Percentiles rank a stretch among this genome's conserved stretches.
Evolutionary conservation across 2,113 vertebrate genomes (phyloP).

Genomic region (Hippocampus barbouri): DNA sequence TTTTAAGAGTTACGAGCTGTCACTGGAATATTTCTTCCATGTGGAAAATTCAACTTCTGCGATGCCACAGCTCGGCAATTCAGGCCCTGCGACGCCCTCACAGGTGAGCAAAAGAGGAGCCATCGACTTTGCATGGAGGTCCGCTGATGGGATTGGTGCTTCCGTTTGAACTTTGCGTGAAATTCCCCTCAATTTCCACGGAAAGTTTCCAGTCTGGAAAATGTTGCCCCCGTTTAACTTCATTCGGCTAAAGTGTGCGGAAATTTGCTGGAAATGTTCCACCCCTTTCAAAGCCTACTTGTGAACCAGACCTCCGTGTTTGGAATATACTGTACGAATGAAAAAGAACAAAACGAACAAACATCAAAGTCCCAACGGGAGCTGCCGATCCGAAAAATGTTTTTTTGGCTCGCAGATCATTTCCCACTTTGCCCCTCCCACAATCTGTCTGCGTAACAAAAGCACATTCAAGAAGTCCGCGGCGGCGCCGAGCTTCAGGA

Average conservation of each 20-base stretch:
- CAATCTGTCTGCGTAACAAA: constrained; percentile 45
- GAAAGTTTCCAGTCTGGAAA: background rate
- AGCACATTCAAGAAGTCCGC: constrained; percentile 49
- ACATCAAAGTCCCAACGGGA: constrained; percentile 21
- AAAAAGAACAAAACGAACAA: background rate
- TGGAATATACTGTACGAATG: constrained; percentile 3
- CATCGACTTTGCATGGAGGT: too few species aligned
- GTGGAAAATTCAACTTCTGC: too few species aligned
- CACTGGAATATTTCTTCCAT: too few species aligned
- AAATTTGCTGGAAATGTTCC: background rate
- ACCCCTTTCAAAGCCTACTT: background rate
- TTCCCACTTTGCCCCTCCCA: constrained; percentile 48
- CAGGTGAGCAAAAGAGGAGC: too few species aligned
- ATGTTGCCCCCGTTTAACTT: background rate
- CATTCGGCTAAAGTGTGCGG: background rate
- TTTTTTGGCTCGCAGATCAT: constrained; percentile 31
- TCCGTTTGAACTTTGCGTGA: background rate
- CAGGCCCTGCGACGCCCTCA: too few species aligned
- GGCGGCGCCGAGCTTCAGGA: constrained; percentile 76
- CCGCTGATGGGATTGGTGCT: background rate
- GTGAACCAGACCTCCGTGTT: background rate
- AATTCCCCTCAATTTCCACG: background rate
- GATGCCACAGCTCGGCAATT: too few species aligned
- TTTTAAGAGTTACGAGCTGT: too few species aligned
- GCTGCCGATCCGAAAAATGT: constrained; percentile 24